Percentiles rank a stretch among this genome's conserved stretches.
Conservation (phyloP, 2,888 invertebrate species). For the Melanophora roralis region DNA sequence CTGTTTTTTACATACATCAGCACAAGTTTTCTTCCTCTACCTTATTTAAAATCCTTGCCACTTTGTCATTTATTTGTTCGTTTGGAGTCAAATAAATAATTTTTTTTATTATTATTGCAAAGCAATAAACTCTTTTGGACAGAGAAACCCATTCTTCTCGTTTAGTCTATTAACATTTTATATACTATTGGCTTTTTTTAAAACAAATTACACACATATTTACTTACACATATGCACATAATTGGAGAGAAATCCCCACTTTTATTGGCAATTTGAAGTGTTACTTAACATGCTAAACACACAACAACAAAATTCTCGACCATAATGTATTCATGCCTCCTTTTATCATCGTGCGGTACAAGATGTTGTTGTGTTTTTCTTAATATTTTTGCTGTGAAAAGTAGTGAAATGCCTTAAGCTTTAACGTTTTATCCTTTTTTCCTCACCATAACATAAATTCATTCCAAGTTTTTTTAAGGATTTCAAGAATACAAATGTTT, state of each 20-base stretch:
- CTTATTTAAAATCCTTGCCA: constrained; percentile 11
- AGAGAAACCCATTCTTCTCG: not conserved
- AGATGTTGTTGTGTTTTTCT: not conserved
- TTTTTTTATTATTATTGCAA: constrained; percentile 2
- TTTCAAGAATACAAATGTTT: not conserved
- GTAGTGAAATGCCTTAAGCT: constrained; percentile 32
- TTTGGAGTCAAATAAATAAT: not conserved
- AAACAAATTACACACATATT: not conserved
- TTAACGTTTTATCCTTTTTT: constrained; percentile 44
- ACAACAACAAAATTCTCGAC: constrained; percentile 22
- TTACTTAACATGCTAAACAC: constrained; percentile 47
- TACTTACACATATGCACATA: not conserved
- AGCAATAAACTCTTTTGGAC: not conserved
- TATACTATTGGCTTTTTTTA: not conserved
- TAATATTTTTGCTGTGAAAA: not conserved
- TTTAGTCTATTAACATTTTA: not conserved
- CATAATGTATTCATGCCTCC: not conserved
- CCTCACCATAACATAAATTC: constrained; percentile 25
- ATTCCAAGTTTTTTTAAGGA: not conserved
- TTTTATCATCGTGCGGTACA: not conserved
- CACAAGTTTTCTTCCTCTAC: not conserved
- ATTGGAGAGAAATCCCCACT: not conserved
- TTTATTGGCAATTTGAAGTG: constrained; percentile 50
- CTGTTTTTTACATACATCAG: too few species aligned
- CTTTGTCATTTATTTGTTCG: constrained; percentile 29